Evolutionary conservation across 1,140 invertebrate species (phyloP).

Genomic region (Zeugodacus cucurbitae): DNA sequence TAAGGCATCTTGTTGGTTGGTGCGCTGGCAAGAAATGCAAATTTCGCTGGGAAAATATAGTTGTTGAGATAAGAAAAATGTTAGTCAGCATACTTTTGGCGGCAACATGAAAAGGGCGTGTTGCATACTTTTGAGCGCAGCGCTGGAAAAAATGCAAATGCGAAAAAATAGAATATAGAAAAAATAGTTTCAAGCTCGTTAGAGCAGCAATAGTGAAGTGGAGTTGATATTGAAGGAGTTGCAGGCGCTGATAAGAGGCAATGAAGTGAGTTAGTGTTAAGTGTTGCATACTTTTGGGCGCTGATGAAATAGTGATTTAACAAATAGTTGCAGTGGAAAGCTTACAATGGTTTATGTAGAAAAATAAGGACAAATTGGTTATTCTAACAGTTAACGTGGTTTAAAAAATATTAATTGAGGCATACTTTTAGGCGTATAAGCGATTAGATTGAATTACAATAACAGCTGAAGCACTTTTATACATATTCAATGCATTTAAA

Average conservation of each 20-base stretch:
- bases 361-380: background rate
- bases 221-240: too few species aligned
- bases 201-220: background rate
- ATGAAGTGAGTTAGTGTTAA: background rate
- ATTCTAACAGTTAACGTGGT: background rate
- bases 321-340: too few species aligned
- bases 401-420: background rate
- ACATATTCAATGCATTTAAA: too few species aligned
- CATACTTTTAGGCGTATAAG: background rate
- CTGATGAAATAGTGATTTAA: background rate
- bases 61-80: background rate
- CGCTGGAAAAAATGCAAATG: background rate
- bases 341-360: background rate
- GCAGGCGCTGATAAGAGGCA: background rate
- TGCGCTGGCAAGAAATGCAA: background rate
- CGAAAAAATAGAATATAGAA: background rate
- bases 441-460: background rate
- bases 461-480: background rate
- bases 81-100: background rate
- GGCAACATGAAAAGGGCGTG: slow-evolving; percentile 19
- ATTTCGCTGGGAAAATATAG: background rate
- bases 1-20: background rate
- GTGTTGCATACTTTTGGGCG: background rate
- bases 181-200: background rate
- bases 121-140: slow-evolving; percentile 1